Base-by-base conservation (phyloP, 2,113 vertebrate species). In the Engraulis encrasicolus region DNA sequence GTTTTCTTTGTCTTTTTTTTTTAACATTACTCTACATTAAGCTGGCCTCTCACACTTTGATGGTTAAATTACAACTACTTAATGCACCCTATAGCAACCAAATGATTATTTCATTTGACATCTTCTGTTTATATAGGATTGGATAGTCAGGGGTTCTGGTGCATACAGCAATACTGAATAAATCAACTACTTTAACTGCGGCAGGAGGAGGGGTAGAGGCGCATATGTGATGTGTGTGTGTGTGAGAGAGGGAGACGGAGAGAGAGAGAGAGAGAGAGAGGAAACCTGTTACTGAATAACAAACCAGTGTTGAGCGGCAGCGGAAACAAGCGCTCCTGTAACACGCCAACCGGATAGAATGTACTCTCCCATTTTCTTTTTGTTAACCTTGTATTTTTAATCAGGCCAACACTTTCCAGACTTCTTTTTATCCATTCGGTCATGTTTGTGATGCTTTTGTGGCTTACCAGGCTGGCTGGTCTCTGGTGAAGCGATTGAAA, bases 281-380 rank as follows among this genome's bases (percentile, higher is more conserved):
- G 66, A 74, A 27, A 74, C 66, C 66, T 74, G 66, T 74, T 74
- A 74, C 66, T 74, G 66, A 31, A 74, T 74, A 34, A 74, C 27
- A 74, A 74, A 74, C 66, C 31, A 31, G 23, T 74, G 27, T 34
- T 34, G 66, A 34, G 27, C 66, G 66, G 66, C 4, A 14, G 27
- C 66, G 66, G 66, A 74, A 74, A 18, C 58, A 15, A 27, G 66
- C 66, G 66, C 27, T 74, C 66, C 31, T 74, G 27, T 34, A 74
- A 34, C 66, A 23, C 58, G n/a, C n/a, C 34, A 74, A 17, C 66
- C 3, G 66, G 66, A 34, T 74, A 34, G 31, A 34, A 34, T 34
- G 14, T 15, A 34, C 66, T 74, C 2, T 34, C 27, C 61, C 66
- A 17, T 0, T 17, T 27, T 5, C 15, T 74, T 74, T 74, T 12